Base-by-base conservation (phyloP, 1,140 invertebrate genomes). In the Pristionchus pacificus region DNA sequence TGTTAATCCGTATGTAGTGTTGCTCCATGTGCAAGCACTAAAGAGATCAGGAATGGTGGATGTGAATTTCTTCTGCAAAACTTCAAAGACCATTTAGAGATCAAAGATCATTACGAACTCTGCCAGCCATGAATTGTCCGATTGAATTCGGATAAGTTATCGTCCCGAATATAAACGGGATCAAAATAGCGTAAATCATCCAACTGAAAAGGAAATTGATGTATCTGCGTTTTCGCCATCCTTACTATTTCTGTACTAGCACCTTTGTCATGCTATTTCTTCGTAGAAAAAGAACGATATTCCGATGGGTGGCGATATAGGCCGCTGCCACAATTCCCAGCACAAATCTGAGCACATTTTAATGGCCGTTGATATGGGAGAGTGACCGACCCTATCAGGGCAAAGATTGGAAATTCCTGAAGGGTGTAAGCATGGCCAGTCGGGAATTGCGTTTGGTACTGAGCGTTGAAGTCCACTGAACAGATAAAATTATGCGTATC, bases 361-460 rank as follows among this genome's bases (percentile, higher is more conserved):
- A n/a, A n/a, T n/a, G n/a, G n/a, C n/a, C n/a, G n/a, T n/a, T n/a
- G n/a, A n/a, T n/a, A n/a, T n/a, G n/a, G n/a, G n/a, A n/a, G n/a
- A n/a, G n/a, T n/a, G n/a, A n/a, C n/a, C n/a, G n/a, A 93, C 92
- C 96, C 96, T 71, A 98, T 91, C 0, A 96, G 79, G 1, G 93
- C 91, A 85, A 96, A 98, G 0, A 95, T 91, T 64, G 97, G 89
- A n/a, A 98, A 87, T 86, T 98, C 96, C 84, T 95, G 91, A 10
- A 93, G 93, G 88, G 98, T 95, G 86, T 97, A 98, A 0, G 95
- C 93, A 84, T 96, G 96, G 80, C 97, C 93, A 87, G 92, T 91
- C 2, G 92, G 91, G 78, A 98, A 92, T 84, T 90, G 91, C 0
- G 96, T 98, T 70, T 90, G 91, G 85, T 97, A 98, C 78, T 98